These are phyloP conservation scores for Corvus cornix DNA, from an alignment of 2,113 vertebrate genomes.

Conservation along the genomic window DNA sequence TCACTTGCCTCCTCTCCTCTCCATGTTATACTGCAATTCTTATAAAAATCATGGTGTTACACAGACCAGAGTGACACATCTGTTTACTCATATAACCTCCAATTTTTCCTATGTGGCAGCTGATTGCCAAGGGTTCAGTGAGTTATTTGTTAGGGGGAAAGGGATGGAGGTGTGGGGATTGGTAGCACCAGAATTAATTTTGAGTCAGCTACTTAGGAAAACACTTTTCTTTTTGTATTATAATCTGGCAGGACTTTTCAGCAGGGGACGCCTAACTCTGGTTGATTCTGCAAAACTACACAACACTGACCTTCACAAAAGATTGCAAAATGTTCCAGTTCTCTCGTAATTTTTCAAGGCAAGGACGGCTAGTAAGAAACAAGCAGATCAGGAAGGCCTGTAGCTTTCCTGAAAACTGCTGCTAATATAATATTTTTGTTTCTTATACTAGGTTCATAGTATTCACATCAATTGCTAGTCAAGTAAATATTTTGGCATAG, in stretches of 20 bases:
- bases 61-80: background rate
- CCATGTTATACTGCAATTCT: background rate
- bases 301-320: background rate
- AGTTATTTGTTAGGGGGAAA: background rate
- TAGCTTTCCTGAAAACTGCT: background rate
- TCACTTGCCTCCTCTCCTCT: background rate
- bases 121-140: background rate
- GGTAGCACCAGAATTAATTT: background rate
- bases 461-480: background rate
- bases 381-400: background rate
- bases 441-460: background rate
- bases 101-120: background rate
- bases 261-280: background rate
- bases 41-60: background rate
- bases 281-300: conserved; percentile 12
- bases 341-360: background rate
- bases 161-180: background rate
- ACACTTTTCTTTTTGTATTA: background rate
- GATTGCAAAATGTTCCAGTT: background rate
- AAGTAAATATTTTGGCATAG: background rate
- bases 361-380: background rate
- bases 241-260: background rate
- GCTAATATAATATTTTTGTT: background rate
- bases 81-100: fast-evolving
- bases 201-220: conserved; percentile 2